A percentile compares a stretch with the other conserved stretches of the same genome.
These are phyloP conservation scores for Passer montanus DNA, from an alignment of 2,113 vertebrate species.

Conservation along the genomic window DNA sequence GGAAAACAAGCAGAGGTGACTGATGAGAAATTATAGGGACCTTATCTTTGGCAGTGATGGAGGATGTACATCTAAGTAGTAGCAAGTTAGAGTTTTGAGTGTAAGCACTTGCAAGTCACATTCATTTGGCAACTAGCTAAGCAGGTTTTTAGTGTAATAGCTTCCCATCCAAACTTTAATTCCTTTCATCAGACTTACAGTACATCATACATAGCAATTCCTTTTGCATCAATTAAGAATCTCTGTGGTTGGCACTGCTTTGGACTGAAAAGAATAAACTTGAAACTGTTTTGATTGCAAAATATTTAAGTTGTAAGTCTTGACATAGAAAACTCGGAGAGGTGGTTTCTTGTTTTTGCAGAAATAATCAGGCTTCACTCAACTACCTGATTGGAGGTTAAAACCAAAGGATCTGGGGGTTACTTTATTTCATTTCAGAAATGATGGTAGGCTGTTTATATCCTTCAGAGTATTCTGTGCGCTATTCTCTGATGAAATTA, in stretches of 20 bases:
- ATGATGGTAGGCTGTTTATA: neutral
- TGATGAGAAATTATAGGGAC: neutral
- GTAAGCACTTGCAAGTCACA: neutral
- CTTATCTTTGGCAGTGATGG: neutral
- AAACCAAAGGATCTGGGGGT: neutral
- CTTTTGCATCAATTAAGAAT: neutral
- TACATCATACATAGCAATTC: neutral
- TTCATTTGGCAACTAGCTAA: neutral
- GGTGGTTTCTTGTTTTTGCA: neutral
- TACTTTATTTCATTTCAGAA: neutral
- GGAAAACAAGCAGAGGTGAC: neutral
- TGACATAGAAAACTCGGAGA: neutral
- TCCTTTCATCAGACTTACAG: accelerated
- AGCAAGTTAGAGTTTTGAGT: neutral
- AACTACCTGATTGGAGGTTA: neutral
- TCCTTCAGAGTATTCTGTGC: neutral
- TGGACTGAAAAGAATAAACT: neutral
- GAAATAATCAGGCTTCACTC: neutral
- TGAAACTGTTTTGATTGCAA: neutral
- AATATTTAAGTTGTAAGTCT: neutral
- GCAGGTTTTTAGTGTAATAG: neutral
- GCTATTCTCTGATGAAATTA: neutral
- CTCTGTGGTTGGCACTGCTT: neutral
- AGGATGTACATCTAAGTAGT: neutral
- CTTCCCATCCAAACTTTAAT: neutral